phyloP scores from a whole-genome alignment of 2,888 invertebrate genomes.

The Perithous albicinctus region DNA sequence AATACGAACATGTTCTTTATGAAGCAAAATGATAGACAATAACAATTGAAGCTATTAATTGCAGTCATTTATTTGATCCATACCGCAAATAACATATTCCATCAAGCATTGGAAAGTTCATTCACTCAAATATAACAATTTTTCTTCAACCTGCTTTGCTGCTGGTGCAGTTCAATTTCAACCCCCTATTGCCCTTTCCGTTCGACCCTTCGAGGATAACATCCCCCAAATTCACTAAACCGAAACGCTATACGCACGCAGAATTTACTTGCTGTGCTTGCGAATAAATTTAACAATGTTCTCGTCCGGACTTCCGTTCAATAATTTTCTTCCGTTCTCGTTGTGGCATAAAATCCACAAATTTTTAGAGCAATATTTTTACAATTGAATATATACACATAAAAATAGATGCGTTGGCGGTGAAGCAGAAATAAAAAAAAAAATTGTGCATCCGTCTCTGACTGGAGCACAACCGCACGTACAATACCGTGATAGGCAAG shows the following conservation, averaged over 20 bases:
- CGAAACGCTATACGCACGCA: not conserved
- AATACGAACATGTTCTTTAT: no score
- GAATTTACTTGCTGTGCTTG: constrained; percentile 29
- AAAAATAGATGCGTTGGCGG: not conserved
- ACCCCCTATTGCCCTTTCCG: no score
- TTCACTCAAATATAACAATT: no score
- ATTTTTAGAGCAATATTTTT: not conserved
- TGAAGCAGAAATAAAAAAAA: not conserved
- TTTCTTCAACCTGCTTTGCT: no score
- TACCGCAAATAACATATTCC: no score
- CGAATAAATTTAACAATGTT: constrained; percentile 13
- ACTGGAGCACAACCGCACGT: constrained; percentile 9
- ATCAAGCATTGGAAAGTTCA: no score
- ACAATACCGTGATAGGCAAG: not conserved
- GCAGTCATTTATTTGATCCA: no score
- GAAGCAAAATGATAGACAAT: no score
- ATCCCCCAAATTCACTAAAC: not conserved
- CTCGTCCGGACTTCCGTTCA: not conserved
- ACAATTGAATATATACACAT: not conserved
- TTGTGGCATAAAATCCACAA: not conserved
- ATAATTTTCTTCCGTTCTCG: not conserved
- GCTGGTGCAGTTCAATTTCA: no score
- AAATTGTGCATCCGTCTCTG: constrained; percentile 3
- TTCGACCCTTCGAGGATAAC: not conserved
- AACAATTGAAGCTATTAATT: no score